Base-by-base conservation (phyloP, 1,140 invertebrate genomes). In the Tetragonula clypearis region DNA sequence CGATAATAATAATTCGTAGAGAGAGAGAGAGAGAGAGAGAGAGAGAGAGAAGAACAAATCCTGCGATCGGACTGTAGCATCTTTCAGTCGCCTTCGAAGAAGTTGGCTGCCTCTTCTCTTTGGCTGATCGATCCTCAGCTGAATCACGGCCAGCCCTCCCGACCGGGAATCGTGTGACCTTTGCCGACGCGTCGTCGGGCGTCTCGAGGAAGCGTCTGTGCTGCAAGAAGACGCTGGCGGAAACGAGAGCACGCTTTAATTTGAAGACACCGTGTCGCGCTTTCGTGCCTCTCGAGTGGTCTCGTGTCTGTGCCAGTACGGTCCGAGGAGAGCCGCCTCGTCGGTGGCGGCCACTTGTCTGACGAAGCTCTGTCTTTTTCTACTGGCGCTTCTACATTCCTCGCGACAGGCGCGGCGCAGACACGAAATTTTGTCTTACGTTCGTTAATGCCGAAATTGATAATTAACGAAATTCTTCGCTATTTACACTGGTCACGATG, bases 191-290 rank as follows among this genome's bases (percentile, higher is more conserved):
- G 77, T 69, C 77, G 41, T 17, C 30, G 17, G 73, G 12, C 82
- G 71, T 87, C 86, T 80, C 65, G 21, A 55, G 83, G 66, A 80
- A 81, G 65, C 69, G 19, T n/a, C 53, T n/a, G 53, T 26, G 14
- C 56, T 17, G 41, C 14, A 49, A 14, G n/a, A 12, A 66, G n/a
- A n/a, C 53, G 73, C n/a, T 19, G 17, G 69, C 53, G 53, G 49
- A 68, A 41, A 21, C 17, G 23, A 55, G 23, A 23, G 2, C 75
- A 49, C 81, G 85, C 90, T 91, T 92, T 92, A 92, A 93, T 92
- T 92, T 89, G 90, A 71, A 49, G 86, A 90, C 88, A 91, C 83
- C 83, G 88, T 86, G 84, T 86, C 83, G 91, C 87, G 88, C 88
- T 91, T 84, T 91, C 82, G 68, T 85, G 79, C 88, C 90, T 88